Percentiles rank a stretch among this genome's conserved stretches.
phyloP scores from a whole-genome alignment of 2,113 vertebrate genomes.

The Lates calcarifer region DNA sequence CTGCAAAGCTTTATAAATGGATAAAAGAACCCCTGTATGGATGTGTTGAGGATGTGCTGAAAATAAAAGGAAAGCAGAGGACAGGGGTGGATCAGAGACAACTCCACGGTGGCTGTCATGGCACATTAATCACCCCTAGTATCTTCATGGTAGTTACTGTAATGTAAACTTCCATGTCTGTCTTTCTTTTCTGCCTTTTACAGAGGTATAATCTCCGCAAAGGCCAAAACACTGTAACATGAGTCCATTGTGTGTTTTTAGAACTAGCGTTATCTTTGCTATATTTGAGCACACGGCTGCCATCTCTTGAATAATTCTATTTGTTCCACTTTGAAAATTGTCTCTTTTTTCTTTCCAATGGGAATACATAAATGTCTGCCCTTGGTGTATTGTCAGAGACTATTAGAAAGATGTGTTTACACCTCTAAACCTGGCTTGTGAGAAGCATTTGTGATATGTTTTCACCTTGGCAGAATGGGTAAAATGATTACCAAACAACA shows the following conservation, averaged over 20 bases:
- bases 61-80: slow-evolving; percentile 59
- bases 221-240: slow-evolving; percentile 18
- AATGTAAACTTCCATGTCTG: slow-evolving; percentile 26
- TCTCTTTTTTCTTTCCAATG: slow-evolving; percentile 34
- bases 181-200: slow-evolving; percentile 18
- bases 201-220: slow-evolving; percentile 31
- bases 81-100: slow-evolving; percentile 51
- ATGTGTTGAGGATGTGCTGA: slow-evolving; percentile 59
- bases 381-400: slow-evolving; percentile 34
- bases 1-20: slow-evolving; percentile 78
- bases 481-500: not conserved
- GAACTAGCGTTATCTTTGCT: slow-evolving; percentile 39
- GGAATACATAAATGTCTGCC: slow-evolving; percentile 53
- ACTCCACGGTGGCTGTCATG: slow-evolving; percentile 19
- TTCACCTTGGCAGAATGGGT: slow-evolving; percentile 1
- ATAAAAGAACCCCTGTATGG: slow-evolving; percentile 72
- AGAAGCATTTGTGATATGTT: slow-evolving; percentile 12
- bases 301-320: slow-evolving; percentile 71
- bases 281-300: slow-evolving; percentile 40
- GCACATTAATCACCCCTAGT: slow-evolving; percentile 45
- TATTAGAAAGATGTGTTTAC: slow-evolving; percentile 44
- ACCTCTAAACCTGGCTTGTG: not conserved
- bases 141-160: slow-evolving; percentile 37
- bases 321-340: slow-evolving; percentile 72
- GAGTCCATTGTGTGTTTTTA: slow-evolving; percentile 48